These are phyloP conservation scores for Avahi laniger DNA, from an alignment of 2,797 vertebrate genomes.

Conservation along the genomic window DNA sequence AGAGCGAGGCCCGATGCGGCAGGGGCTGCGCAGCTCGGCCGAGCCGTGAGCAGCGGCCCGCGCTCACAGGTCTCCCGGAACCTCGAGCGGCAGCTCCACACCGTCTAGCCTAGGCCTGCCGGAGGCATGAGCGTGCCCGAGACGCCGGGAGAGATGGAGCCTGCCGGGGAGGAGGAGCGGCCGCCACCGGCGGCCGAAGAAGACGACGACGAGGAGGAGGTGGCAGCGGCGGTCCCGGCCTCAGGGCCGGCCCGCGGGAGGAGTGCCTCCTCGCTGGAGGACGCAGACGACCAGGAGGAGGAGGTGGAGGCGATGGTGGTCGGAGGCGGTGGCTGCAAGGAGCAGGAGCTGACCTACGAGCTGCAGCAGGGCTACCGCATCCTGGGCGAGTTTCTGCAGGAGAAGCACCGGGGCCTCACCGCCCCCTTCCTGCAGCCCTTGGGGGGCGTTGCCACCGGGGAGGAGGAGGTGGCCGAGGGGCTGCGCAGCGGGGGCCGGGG, in stretches of 20 bases:
- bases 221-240: slow-evolving; percentile 31
- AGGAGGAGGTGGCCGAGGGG: slow-evolving; percentile 33
- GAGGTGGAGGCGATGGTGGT: slow-evolving; percentile 45
- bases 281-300: slow-evolving; percentile 33
- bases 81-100: slow-evolving; percentile 32
- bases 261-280: slow-evolving; percentile 57
- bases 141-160: slow-evolving; percentile 69
- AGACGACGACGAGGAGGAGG: slow-evolving; percentile 31
- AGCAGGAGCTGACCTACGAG: slow-evolving; percentile 90
- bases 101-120: slow-evolving; percentile 19
- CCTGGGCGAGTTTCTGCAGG: slow-evolving; percentile 92
- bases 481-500: background rate
- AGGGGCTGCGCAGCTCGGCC: slow-evolving; percentile 23
- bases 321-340: slow-evolving; percentile 49
- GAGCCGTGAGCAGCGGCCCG: slow-evolving; percentile 52
- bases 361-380: slow-evolving; percentile 94
- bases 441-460: slow-evolving; percentile 76
- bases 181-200: background rate
- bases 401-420: slow-evolving; percentile 92
- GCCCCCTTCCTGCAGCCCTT: slow-evolving; percentile 85
- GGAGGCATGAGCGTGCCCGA: slow-evolving; percentile 70
- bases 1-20: slow-evolving; percentile 28
- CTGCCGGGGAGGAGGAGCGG: slow-evolving; percentile 67
- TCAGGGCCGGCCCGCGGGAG: background rate
- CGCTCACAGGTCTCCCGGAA: background rate